Evolutionary conservation across 1,140 invertebrate species (phyloP), one percentile per base, ranked within the genome.

Genomic region (Lerema accius): DNA sequence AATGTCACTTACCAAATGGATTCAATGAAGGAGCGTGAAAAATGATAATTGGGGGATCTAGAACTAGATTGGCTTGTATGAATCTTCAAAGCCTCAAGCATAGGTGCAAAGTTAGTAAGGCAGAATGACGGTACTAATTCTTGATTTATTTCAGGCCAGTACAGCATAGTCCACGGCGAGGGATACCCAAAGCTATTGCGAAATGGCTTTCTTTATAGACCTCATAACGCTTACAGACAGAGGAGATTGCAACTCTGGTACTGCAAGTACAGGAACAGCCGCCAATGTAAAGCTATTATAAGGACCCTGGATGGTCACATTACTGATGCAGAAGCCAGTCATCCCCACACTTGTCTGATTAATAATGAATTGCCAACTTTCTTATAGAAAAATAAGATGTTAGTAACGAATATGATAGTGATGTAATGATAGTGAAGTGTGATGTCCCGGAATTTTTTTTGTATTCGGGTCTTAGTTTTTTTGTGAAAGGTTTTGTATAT

Each of bases 201-300:
- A 37, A 59, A 69, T 17, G 81, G 81, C 0, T 75, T 69, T 43
- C 59, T 78, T 4, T 81, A 75, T 46, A 60, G 77, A 26, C 78
- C 78, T 1, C 81, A 83, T 39, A 83, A 83, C 39, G 81, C 81
- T 0, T 77, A 83, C 46, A 49, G 80, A 0, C 66, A 72, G 15
- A 71, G 67, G 3, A 65, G 63, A 16, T 10, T 78, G 32, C 80
- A 81, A 16, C 49, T 83, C 0, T 83, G 80, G 80, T 83, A 83
- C 62, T 83, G 80, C 58, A 72, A 60, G 13, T 73, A 70, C 26
- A 65, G 80, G 23, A 75, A 73, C 16, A 73, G 74, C 5, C 63
- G 61, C 1, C 65, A 69, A 1, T 83, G 80, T 17, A 70, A 55
- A 5, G 80, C 73, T 0, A 65, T 73, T n/a, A 51, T 81, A 0